A percentile compares a stretch with the other conserved stretches of the same genome.
phyloP scores from a whole-genome alignment of 1,140 invertebrate genomes.

The Drosophila pseudoobscura region DNA sequence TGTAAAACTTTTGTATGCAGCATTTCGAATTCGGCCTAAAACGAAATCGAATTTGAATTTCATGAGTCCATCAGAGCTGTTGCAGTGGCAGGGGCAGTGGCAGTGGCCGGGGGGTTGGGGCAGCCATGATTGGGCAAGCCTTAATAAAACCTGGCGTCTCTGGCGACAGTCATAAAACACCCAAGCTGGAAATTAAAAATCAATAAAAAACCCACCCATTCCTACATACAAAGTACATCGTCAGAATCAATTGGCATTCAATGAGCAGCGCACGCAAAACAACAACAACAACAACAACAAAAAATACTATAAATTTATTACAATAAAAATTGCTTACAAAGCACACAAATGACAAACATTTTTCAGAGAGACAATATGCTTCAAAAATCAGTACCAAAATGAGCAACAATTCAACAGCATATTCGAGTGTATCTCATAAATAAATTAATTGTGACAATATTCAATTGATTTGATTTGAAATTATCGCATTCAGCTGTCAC shows the following conservation, averaged over 20 bases:
- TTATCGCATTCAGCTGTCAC: conserved; percentile 79
- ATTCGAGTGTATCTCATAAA: conserved; percentile 68
- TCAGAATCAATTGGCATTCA: conserved; percentile 60
- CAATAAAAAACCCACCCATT: conserved; percentile 67
- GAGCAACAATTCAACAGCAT: conserved; percentile 16
- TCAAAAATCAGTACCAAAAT: conserved; percentile 37
- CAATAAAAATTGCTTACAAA: conserved; percentile 26
- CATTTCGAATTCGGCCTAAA: conserved; percentile 12
- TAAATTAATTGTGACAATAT: conserved; percentile 81
- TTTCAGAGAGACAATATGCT: conserved; percentile 30
- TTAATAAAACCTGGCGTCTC: conserved; percentile 44
- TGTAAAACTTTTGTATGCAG: conserved; percentile 45
- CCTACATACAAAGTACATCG: conserved; percentile 31
- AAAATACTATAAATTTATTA: conserved; percentile 11
- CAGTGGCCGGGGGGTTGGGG: background rate
- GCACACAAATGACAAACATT: conserved; percentile 32
- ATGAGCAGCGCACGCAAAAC: conserved; percentile 8
- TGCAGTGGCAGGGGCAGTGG: background rate
- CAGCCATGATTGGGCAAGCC: conserved; percentile 47
- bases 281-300: conserved; percentile 15
- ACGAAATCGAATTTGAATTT: conserved; percentile 58
- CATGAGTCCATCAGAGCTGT: conserved; percentile 30
- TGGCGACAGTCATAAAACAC: conserved; percentile 64
- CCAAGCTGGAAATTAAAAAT: conserved; percentile 72
- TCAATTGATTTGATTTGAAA: conserved; percentile 81